Conservation (phyloP, 2,797 vertebrate species). For the Protosalanx chinensis region DNA sequence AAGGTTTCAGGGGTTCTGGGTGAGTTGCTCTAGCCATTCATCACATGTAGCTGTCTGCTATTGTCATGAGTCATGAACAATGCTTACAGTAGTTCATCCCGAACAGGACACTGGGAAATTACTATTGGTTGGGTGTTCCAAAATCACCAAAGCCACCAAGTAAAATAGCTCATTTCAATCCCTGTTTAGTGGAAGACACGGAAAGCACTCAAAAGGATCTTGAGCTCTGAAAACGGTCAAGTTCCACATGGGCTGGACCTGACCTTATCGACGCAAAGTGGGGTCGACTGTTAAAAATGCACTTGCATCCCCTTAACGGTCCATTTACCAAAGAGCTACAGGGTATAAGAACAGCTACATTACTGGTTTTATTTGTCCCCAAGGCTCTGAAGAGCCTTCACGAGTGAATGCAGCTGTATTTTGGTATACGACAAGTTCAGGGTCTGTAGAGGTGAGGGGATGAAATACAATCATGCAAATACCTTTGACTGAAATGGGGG, state of each 20-base stretch:
- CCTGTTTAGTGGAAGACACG: not conserved
- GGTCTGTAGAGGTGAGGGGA: not conserved
- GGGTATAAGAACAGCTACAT: not conserved
- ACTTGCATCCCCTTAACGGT: not conserved
- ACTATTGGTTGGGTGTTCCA: no score
- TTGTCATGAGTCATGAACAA: not conserved
- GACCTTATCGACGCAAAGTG: not conserved
- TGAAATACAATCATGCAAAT: not conserved
- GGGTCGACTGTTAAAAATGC: constrained; percentile 4
- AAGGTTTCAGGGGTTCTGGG: not conserved
- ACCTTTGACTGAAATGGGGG: not conserved
- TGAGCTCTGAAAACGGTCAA: not conserved
- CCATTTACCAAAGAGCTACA: not conserved
- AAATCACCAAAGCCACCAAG: no score
- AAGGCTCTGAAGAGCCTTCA: not conserved
- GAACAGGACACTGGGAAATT: no score
- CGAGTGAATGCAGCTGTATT: not conserved
- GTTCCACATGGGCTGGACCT: constrained; percentile 2
- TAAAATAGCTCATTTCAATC: no score
- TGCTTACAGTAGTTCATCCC: no score
- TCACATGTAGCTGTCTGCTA: not conserved
- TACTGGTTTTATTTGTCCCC: not conserved
- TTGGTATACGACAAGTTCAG: not conserved
- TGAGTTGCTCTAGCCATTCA: not conserved
- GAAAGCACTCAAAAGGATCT: not conserved